Base-by-base conservation (phyloP, 2,113 vertebrate species). In the Hydropotes inermis region DNA sequence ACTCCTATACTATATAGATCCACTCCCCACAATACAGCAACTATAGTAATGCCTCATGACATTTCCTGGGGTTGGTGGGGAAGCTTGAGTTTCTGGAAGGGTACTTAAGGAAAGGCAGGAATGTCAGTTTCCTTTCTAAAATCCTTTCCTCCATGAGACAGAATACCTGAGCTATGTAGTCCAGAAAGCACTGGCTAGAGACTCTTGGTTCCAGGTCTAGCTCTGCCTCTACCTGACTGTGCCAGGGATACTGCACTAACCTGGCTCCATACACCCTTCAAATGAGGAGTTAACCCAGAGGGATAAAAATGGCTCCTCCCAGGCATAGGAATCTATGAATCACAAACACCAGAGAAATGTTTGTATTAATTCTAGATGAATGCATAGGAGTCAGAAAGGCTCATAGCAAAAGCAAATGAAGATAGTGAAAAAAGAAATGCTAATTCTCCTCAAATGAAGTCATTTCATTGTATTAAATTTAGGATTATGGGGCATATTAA, bases 321-420 rank as follows among this genome's bases (percentile, higher is more conserved):
- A 16, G 16, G n/a, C 92, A 39, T 36, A 92, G 70, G 47, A 89
- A 91, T 55, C 21, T 16, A 27, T 64, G 78, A 97, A 96, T 90
- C 87, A 52, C 33, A 92, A 85, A 28, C 76, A 89, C 86, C 61
- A 50, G 50, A 94, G 28, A 85, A 96, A 47, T 91, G 55, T 89
- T 98, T 97, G 39, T 54, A 87, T 90, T 97, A 54, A 82, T 78
- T 67, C 64, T 78, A 89, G 93, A 83, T n/a, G 94, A 95, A 79
- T 78, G 61, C 50, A 91, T 30, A 94, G 33, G 81, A 96, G 17
- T 86, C 33, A 89, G 43, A 61, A 95, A 93, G 14, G 39, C 54
- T 89, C 36, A 39, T 64, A 94, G 96, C 39, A 94, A 91, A 81
- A 82, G 79, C 33, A 83, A 84, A 82, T 3, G 54, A 47, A 13